A percentile compares a stretch with the other conserved stretches of the same genome.
Conservation (phyloP, 2,888 invertebrate species). For the Macroteleia sp. region DNA sequence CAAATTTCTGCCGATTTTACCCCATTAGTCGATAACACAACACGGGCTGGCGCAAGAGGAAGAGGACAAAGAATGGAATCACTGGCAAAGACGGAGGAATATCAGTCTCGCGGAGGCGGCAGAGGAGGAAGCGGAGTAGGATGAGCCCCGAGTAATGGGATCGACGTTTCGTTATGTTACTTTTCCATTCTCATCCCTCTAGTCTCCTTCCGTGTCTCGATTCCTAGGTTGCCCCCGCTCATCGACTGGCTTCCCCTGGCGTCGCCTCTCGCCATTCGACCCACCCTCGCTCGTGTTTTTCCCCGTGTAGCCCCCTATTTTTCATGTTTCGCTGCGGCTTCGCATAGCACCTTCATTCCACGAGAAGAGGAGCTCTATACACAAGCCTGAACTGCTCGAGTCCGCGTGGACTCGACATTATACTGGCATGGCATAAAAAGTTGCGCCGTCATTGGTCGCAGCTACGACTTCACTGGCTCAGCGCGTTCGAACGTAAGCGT, state of each 20-base stretch:
- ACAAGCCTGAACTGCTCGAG: conserved; percentile 45
- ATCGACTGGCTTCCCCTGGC: conserved; percentile 63
- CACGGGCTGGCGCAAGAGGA: conserved; percentile 8
- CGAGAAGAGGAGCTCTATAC: conserved; percentile 54
- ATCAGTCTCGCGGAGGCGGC: conserved; percentile 52
- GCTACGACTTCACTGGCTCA: too few species aligned
- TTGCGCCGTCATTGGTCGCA: too few species aligned
- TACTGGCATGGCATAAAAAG: conserved; percentile 60
- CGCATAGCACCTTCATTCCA: conserved; percentile 83
- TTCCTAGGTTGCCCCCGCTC: conserved; percentile 54
- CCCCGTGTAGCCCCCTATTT: conserved; percentile 83
- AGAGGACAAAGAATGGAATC: conserved; percentile 39
- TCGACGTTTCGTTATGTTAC: conserved; percentile 84
- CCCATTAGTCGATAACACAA: conserved; percentile 62
- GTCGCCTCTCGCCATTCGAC: conserved; percentile 63
- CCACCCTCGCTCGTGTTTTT: conserved; percentile 78
- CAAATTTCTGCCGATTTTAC: conserved; percentile 49
- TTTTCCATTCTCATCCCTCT: conserved; percentile 82
- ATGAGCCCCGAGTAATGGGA: conserved; percentile 81
- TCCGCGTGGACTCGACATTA: conserved; percentile 79
- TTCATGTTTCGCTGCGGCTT: conserved; percentile 84
- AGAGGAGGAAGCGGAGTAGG: conserved; percentile 47
- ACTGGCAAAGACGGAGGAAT: conserved; percentile 25
- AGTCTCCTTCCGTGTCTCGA: conserved; percentile 70
- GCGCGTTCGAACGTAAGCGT: background rate